A percentile compares a stretch with the other conserved stretches of the same genome.
phyloP scores from a whole-genome alignment of 2,113 vertebrate species.

The Myotis davidii region DNA sequence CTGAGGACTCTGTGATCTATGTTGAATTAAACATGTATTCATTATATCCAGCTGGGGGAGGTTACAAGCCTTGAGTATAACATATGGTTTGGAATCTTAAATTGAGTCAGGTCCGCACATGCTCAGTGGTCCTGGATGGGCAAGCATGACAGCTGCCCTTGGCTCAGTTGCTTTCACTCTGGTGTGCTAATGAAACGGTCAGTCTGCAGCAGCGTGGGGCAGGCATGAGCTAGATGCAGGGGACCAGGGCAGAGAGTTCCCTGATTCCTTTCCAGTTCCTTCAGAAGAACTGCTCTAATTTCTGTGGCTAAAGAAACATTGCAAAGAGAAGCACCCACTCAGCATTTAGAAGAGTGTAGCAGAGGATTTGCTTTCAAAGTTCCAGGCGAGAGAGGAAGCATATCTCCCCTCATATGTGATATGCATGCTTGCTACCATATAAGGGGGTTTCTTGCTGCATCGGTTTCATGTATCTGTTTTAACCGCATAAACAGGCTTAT shows the following conservation, averaged over 20 bases:
- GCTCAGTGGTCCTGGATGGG: too few species aligned
- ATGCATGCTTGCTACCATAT: accelerated
- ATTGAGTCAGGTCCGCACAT: not conserved
- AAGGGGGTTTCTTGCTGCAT: not conserved
- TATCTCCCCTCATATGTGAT: accelerated
- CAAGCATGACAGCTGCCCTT: not conserved
- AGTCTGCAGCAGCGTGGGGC: accelerated
- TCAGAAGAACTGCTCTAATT: not conserved
- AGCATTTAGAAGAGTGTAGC: not conserved
- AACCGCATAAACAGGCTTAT: not conserved
- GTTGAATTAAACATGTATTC: not conserved
- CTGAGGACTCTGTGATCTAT: not conserved
- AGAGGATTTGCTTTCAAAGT: not conserved
- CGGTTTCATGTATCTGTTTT: not conserved
- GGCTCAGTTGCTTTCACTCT: not conserved
- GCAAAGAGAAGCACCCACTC: not conserved
- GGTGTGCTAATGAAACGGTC: not conserved
- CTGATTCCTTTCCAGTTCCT: not conserved
- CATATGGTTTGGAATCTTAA: not conserved
- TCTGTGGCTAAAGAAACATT: not conserved
- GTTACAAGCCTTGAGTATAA: not conserved
- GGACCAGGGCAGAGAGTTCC: not conserved
- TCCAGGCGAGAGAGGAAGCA: not conserved
- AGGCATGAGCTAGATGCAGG: not conserved
- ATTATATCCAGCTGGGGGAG: not conserved